Evolutionary conservation across 1,140 invertebrate genomes (phyloP), one percentile per base, ranked within the genome.

Genomic region (Neodiprion lecontei): DNA sequence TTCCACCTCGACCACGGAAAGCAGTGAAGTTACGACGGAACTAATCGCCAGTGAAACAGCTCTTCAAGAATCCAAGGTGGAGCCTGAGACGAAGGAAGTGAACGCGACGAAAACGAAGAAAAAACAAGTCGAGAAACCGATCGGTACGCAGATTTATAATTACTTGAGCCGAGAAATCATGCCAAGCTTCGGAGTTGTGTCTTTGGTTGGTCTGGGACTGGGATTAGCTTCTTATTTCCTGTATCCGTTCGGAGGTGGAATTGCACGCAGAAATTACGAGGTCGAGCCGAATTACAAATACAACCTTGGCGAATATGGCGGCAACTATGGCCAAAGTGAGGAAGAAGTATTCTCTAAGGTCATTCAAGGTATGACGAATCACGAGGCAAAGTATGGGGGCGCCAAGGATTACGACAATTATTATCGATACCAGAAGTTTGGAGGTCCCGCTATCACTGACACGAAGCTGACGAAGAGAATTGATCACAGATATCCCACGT

Each of bases 81-180:
- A 78, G 8, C 83, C 87, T 0, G 87, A 88, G 28, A 89, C 88
- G 0, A 91, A 91, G 81, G 69, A 89, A 7, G 85, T 81, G 28
- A 73, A 78, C 1, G 86, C 81, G 3, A 87, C 84, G 73, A 85
- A 66, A 17, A 88, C 86, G 78, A 87, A 86, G 75, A 88, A 87
- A 76, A 84, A 78, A 11, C 77, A 53, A 68, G 85, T 85, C 21
- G 82, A 89, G 74, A 90, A 91, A 76, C 91, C 91, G 9, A 90
- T 94, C 1, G 90, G 92, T 28, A 93, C 93, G 1, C 92, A 94
- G 84, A 92, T 95, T 48, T 95, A 95, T 78, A 95, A 94, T 81
- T 95, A 94, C 79, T 84, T 95, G 23, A 93, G 93, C 9, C 88
- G 93, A 79, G 94, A 95, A 89, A 92, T 95, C 0, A 94, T 95